Evolutionary conservation across 2,888 invertebrate genomes (phyloP), one percentile per base, ranked within the genome.

Genomic region (Phengaris arion): DNA sequence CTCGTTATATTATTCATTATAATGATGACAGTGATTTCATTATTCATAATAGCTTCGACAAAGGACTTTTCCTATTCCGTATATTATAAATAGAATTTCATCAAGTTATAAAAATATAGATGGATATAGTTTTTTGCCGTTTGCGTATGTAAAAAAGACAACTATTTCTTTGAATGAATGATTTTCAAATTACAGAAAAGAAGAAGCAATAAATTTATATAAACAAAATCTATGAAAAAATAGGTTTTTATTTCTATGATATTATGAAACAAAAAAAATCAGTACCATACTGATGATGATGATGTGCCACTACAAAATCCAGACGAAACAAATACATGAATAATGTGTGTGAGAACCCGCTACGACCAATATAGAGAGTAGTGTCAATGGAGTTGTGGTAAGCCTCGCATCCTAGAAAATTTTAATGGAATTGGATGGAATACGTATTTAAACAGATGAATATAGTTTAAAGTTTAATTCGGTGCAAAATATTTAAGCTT

Each of bases 241-340:
- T 35, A 22, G 22, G 22, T 22, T 22, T 22, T 22, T 22, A 22
- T 22, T 22, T 22, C 22, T 22, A 22, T 22, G 22, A 22, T 22
- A 22, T 22, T 22, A 22, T 22, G 22, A 22, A 22, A 22, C 22
- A 35, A 35, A 35, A 35, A 35, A 35, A 35, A 35, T 5, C 54
- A 2, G 12, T 13, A 54, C 9, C 9, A 35, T 3, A 35, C 22
- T 59, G 59, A 10, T 59, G 59, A 59, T 22, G 59, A 59, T 59
- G 22, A 10, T 59, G 59, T 1, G 0, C 35, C 12, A 45, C 35
- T 64, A 6, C 15, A 64, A 64, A 72, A 72, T 72, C 13, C 35
- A 13, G n/a, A 52, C 13, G 54, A 13, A 72, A 72, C 72, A 72
- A 72, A 72, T 22, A 72, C 72, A 72, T 72, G 54, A 54, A 54